Evolutionary conservation across 2,888 invertebrate genomes (phyloP).

Genomic region (Plagiodera versicolora): DNA sequence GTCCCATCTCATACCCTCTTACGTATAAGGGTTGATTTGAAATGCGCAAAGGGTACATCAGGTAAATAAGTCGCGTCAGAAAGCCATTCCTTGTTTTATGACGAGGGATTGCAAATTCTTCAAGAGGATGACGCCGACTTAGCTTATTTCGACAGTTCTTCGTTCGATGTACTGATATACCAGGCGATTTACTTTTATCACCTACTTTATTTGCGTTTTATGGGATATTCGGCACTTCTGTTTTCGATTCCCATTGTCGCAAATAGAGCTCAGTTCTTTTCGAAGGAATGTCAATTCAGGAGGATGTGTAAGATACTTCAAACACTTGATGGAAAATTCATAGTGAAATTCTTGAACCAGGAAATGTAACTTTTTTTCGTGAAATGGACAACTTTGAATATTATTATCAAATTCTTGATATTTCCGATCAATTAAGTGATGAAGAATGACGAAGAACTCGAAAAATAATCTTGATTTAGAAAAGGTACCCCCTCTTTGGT

Average conservation of each 20-base stretch:
- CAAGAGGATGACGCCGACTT: conserved; percentile 39
- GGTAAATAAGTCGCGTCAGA: conserved; percentile 44
- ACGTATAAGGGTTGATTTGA: conserved; percentile 32
- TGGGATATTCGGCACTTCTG: conserved; percentile 27
- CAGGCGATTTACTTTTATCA: conserved; percentile 44
- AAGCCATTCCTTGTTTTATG: conserved; percentile 43
- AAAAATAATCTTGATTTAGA: too few species aligned
- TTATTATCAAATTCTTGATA: too few species aligned
- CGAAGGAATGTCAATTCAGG: background rate
- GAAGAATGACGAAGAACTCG: too few species aligned
- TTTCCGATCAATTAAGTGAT: too few species aligned
- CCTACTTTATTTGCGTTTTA: conserved; percentile 42
- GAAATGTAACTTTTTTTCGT: too few species aligned
- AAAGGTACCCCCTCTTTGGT: too few species aligned
- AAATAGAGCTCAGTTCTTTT: conserved; percentile 13
- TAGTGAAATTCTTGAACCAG: too few species aligned
- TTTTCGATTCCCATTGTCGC: conserved; percentile 7
- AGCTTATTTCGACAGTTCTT: conserved; percentile 43
- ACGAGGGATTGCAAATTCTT: conserved; percentile 42
- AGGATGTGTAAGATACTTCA: too few species aligned
- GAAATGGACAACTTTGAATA: too few species aligned
- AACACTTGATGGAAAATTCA: too few species aligned
- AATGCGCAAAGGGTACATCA: conserved; percentile 40
- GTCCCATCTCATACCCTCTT: conserved; percentile 23
- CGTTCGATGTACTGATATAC: conserved; percentile 41